Evolutionary conservation across 53 echinoderm and acorn worm genomes (phyloP), one percentile per base, ranked within the genome.

Genomic region (Patiria pectinifera): DNA sequence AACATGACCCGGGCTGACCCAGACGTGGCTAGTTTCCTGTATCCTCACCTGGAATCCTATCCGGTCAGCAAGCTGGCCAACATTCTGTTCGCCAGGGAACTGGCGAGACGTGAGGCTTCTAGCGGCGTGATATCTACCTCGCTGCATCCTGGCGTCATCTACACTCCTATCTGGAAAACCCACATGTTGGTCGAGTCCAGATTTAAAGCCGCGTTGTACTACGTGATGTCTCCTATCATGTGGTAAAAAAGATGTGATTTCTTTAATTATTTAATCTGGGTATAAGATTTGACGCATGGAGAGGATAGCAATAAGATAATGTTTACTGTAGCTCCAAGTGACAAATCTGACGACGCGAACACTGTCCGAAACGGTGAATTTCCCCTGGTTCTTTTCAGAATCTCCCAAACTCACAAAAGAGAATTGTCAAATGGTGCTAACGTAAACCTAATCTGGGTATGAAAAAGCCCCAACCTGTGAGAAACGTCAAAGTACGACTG

Each of bases 41-140:
- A 89, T 83, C 95, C 4, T 35, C 85, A 59, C 24, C 70, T 91
- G 26, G 71, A 82, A 13, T 86, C 85, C 6, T 96, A 96, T 48
- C 0, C 59, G 13, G 85, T 87, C 71, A 96, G 96, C 82, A 96
- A 96, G 59, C 76, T 96, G 21, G 96, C 96, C 62, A 96, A 96
- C 43, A 63, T 95, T 21, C 80, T 96, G 45, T 96, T 96, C 85
- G 91, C 87, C 19, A 91, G 83, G 23, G 96, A 96, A 61, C 92
- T 96, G 59, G 95, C 95, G 15, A 96, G 59, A 44, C 80, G 95
- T 14, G 70, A 94, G 19, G 78, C 93, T 24, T 92, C 92, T 19
- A 96, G 94, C n/a, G 94, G 94, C 15, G 94, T 97, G 1, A 83
- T 92, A 4, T 86, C 93, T 3, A 94, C 83, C 59, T 94, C 94